phyloP scores from a whole-genome alignment of 2,113 vertebrate species.

The Danionella cerebrum region DNA sequence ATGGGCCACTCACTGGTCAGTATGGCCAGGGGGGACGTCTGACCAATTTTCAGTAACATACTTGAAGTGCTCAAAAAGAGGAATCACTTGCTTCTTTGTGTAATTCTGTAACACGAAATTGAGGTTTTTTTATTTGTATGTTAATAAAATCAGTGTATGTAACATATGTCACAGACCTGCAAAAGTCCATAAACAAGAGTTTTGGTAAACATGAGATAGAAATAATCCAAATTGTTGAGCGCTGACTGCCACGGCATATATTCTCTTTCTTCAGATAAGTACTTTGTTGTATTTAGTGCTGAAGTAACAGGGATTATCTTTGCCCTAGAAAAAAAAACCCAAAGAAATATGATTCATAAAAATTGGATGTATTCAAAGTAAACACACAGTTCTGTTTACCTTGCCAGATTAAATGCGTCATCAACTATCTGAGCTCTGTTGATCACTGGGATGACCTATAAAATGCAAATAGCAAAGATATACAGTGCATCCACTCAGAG shows the following conservation, averaged over 20 bases:
- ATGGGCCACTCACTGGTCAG: constrained; percentile 75
- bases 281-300: constrained; percentile 76
- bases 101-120: constrained; percentile 63
- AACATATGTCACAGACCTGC: constrained; percentile 61
- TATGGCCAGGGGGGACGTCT: background rate
- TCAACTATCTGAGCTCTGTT: constrained; percentile 86
- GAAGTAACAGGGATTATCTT: constrained; percentile 51
- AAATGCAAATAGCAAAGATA: background rate
- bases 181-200: constrained; percentile 73
- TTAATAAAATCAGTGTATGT: background rate
- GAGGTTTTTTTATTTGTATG: background rate
- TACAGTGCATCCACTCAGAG: background rate
- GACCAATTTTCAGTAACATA: constrained; percentile 44
- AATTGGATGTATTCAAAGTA: background rate
- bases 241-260: constrained; percentile 86
- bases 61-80: constrained; percentile 61
- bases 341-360: background rate
- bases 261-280: constrained; percentile 61
- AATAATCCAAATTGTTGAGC: constrained; percentile 71
- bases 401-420: constrained; percentile 83
- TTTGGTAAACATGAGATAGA: constrained; percentile 84
- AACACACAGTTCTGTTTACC: constrained; percentile 48
- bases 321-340: constrained; percentile 72
- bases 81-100: constrained; percentile 60
- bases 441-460: constrained; percentile 71